Conservation (phyloP, 2,888 invertebrate genomes). For the Chymomyza caudatula region DNA sequence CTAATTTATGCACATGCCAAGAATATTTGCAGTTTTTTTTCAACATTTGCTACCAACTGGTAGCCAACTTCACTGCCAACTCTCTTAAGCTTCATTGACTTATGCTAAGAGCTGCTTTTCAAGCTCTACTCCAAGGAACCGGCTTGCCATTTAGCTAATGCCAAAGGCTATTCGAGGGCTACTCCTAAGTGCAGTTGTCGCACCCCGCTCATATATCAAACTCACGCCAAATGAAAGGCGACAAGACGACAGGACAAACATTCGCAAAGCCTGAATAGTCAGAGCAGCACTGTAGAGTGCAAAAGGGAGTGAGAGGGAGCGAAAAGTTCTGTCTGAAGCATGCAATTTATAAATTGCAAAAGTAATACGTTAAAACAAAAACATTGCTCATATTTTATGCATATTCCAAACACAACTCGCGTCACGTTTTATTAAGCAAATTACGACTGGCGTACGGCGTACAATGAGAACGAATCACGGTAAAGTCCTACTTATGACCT, state of each 20-base stretch:
- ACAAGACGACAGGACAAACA: slow-evolving; percentile 34
- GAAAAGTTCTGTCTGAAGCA: slow-evolving; percentile 67
- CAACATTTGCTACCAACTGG: background rate
- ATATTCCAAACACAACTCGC: slow-evolving; percentile 54
- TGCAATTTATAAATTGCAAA: slow-evolving; percentile 76
- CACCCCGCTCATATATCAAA: slow-evolving; percentile 44
- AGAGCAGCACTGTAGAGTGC: too few relatives aligned
- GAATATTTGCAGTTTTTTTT: background rate
- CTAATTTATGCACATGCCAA: slow-evolving; percentile 6
- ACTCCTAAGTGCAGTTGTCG: slow-evolving; percentile 18
- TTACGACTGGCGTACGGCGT: slow-evolving; percentile 52
- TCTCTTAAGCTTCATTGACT: slow-evolving; percentile 26
- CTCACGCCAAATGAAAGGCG: slow-evolving; percentile 60
- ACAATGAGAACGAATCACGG: slow-evolving; percentile 40
- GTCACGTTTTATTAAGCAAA: slow-evolving; percentile 70
- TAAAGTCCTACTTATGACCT: slow-evolving; percentile 70
- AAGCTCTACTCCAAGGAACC: background rate
- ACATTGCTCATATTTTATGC: slow-evolving; percentile 67
- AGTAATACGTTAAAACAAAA: slow-evolving; percentile 23
- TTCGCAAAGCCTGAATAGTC: background rate
- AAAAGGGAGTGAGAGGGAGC: background rate
- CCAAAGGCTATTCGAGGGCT: background rate
- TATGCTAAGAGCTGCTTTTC: background rate
- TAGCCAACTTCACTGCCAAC: background rate
- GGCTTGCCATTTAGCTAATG: background rate